These are phyloP conservation scores for Dascillus cervinus DNA, from an alignment of 2,888 invertebrate species.

Conservation along the genomic window DNA sequence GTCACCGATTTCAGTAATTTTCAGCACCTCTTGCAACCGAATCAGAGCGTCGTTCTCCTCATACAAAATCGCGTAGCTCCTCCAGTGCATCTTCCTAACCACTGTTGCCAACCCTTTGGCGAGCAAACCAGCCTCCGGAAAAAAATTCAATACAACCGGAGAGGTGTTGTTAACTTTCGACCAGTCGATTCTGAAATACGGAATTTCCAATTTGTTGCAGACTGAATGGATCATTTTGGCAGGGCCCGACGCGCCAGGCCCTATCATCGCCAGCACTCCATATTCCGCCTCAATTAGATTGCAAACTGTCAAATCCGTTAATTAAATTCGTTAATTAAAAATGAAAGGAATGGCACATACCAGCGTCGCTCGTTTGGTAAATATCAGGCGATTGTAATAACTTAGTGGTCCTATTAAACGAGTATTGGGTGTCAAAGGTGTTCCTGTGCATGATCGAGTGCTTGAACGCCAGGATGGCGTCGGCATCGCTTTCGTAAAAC, in stretches of 20 bases:
- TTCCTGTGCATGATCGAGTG: too few species aligned
- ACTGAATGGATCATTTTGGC: conserved; percentile 74
- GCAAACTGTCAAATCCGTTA: too few species aligned
- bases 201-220: conserved; percentile 76
- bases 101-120: conserved; percentile 60
- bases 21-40: conserved; percentile 71
- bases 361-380: too few species aligned
- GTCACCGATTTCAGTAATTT: conserved; percentile 54
- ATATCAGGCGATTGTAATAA: too few species aligned
- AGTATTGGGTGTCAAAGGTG: too few species aligned
- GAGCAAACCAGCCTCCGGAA: conserved; percentile 60
- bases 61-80: conserved; percentile 69
- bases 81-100: conserved; percentile 65
- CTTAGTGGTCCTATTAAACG: too few species aligned
- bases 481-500: too few species aligned
- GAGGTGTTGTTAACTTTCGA: conserved; percentile 41
- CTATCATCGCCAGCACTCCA: conserved; percentile 75
- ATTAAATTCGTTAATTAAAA: too few species aligned
- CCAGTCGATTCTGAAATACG: conserved; percentile 73
- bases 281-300: conserved; percentile 43
- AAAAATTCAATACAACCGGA: conserved; percentile 51
- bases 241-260: conserved; percentile 60
- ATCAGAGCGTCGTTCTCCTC: conserved; percentile 68
- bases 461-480: too few species aligned
- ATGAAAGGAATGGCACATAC: too few species aligned